Evolutionary conservation across 1,140 invertebrate species (phyloP).

Genomic region (Drosophila bocqueti): DNA sequence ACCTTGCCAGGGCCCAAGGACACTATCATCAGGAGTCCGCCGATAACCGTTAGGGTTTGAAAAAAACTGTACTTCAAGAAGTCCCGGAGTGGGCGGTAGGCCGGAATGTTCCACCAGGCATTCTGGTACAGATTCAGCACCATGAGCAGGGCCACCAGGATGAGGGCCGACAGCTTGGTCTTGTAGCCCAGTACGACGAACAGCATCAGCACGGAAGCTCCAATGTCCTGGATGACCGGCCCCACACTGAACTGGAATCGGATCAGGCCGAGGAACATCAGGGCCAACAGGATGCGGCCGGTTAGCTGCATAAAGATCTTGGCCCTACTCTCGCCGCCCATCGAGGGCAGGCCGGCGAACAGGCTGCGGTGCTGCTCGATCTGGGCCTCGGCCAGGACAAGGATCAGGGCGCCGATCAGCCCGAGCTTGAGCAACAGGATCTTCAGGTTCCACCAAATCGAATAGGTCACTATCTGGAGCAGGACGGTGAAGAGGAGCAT

Average conservation of each 20-base stretch:
- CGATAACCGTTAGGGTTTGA: slow-evolving; percentile 99
- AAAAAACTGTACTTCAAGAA: slow-evolving; percentile 99
- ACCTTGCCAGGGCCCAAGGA: slow-evolving; percentile 99
- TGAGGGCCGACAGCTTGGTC: slow-evolving; percentile 98
- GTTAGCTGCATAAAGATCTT: slow-evolving; percentile 98
- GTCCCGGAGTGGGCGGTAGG: slow-evolving; percentile 97
- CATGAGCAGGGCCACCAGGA: slow-evolving; percentile 95
- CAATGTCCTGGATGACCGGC: slow-evolving; percentile 95
- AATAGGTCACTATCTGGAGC: slow-evolving; percentile 98
- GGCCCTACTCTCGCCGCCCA: slow-evolving; percentile 98
- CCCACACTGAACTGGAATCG: slow-evolving; percentile 96
- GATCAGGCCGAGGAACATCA: slow-evolving; percentile 99
- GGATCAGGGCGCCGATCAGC: slow-evolving; percentile 96
- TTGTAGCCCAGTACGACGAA: slow-evolving; percentile 99
- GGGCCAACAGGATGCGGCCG: slow-evolving; percentile 97
- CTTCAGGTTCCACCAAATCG: slow-evolving; percentile 98
- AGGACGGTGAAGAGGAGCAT: slow-evolving; percentile 98
- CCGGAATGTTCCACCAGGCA: slow-evolving; percentile 98
- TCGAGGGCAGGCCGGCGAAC: slow-evolving; percentile 98
- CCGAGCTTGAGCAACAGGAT: slow-evolving; percentile 98
- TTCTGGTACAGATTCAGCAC: slow-evolving; percentile 98
- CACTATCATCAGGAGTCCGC: slow-evolving; percentile 98
- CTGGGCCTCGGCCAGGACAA: slow-evolving; percentile 97
- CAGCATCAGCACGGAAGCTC: slow-evolving; percentile 97
- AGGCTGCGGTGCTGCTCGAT: slow-evolving; percentile 94